Percentiles rank a stretch among this genome's conserved stretches.
These are phyloP conservation scores for Artibeus lituratus DNA, from an alignment of 2,797 vertebrate species.

Conservation along the genomic window DNA sequence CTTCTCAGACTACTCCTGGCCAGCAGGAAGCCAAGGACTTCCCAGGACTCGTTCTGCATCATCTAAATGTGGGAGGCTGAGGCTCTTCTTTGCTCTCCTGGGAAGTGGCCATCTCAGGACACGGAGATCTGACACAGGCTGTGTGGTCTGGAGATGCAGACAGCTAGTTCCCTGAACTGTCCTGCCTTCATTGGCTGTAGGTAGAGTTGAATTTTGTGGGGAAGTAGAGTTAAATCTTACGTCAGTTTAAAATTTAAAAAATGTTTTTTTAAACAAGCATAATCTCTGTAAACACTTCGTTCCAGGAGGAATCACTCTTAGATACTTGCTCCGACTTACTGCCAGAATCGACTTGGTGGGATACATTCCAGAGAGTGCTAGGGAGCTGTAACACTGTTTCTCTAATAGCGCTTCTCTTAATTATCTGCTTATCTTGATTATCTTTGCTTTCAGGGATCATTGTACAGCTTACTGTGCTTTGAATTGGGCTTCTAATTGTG, in stretches of 20 bases:
- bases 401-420: background rate
- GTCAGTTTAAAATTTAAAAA: background rate
- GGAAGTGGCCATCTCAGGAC: background rate
- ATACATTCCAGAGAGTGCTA: background rate
- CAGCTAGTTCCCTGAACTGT: background rate
- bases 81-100: background rate
- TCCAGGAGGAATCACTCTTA: background rate
- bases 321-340: background rate
- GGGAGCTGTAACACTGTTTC: background rate
- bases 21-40: background rate
- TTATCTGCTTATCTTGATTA: constrained; percentile 54
- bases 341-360: background rate
- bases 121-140: background rate
- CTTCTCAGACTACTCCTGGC: background rate
- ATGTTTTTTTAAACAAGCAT: background rate
- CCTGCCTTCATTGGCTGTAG: background rate
- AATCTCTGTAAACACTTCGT: background rate
- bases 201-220: background rate
- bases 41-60: background rate
- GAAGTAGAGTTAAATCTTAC: background rate
- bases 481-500: constrained; percentile 37
- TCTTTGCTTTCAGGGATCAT: constrained; percentile 39
- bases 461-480: constrained; percentile 50
- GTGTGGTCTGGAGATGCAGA: background rate
- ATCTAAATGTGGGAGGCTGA: background rate